Evolutionary conservation across 2,888 invertebrate genomes (phyloP).

Genomic region (Selenia dentaria): DNA sequence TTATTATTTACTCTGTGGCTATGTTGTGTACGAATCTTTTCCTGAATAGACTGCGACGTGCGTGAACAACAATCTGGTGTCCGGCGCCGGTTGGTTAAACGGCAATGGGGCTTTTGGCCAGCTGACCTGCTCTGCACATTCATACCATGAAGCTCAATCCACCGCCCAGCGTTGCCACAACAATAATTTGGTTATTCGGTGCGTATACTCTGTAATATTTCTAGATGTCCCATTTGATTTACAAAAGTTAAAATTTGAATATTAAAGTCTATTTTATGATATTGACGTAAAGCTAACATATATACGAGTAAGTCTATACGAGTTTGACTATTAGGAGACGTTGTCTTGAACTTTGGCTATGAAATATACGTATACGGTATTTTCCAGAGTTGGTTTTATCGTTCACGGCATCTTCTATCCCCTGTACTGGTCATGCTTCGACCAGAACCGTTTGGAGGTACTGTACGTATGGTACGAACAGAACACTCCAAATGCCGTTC

Average conservation of each 20-base stretch:
- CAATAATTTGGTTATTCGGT: conserved; percentile 72
- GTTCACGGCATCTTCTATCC: conserved; percentile 72
- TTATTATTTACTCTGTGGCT: no score
- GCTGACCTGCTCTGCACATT: conserved; percentile 65
- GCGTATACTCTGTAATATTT: no score
- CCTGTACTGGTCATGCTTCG: conserved; percentile 81
- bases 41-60: conserved; percentile 61
- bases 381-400: conserved; percentile 77
- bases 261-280: no score
- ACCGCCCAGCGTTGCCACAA: conserved; percentile 69
- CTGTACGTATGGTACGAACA: conserved; percentile 80
- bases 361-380: no score
- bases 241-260: no score
- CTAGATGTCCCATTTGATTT: no score
- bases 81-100: conserved; percentile 63
- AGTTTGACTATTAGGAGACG: no score
- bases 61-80: conserved; percentile 52
- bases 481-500: conserved; percentile 68
- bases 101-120: conserved; percentile 61
- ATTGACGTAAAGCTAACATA: no score
- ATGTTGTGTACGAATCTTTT: no score
- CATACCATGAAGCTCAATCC: conserved; percentile 61
- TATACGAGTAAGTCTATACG: no score
- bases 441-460: conserved; percentile 72
- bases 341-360: no score